Percentiles rank a stretch among this genome's conserved stretches.
Evolutionary conservation across 2,113 vertebrate genomes (phyloP).

Genomic region (Rhinopithecus roxellana): DNA sequence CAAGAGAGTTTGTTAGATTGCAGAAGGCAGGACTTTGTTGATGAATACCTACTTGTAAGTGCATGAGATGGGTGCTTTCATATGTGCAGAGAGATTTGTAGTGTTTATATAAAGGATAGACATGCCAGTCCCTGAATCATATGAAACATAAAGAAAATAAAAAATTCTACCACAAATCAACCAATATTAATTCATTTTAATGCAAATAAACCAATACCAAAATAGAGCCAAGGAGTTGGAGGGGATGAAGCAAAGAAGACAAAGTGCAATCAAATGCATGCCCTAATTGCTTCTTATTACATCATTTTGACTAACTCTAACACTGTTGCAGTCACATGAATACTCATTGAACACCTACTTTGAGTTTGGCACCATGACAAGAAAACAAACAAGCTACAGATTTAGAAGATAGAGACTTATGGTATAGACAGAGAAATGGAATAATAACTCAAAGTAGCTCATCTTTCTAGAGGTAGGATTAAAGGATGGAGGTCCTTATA

Average conservation of each 20-base stretch:
- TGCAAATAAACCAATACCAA: background rate
- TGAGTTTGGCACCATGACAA: background rate
- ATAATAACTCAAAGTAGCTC: background rate
- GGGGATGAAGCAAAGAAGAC: background rate
- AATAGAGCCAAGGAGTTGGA: background rate
- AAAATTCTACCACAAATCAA: background rate
- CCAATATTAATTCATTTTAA: background rate
- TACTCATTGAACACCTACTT: background rate
- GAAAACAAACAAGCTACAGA: background rate
- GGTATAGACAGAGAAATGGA: background rate
- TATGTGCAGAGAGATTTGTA: background rate
- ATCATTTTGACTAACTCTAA: background rate
- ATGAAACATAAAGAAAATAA: background rate
- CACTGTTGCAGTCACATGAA: background rate
- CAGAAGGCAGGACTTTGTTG: background rate
- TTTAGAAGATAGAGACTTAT: background rate
- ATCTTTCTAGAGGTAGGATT: background rate
- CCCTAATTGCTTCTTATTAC: background rate
- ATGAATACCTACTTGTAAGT: background rate
- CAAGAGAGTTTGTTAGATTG: background rate
- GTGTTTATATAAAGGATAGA: background rate
- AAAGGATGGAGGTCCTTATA: background rate
- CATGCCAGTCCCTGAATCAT: background rate
- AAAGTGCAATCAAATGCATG: background rate
- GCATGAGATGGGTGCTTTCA: background rate